Evolutionary conservation across 2,888 invertebrate genomes (phyloP).

Genomic region (Patella caerulea): DNA sequence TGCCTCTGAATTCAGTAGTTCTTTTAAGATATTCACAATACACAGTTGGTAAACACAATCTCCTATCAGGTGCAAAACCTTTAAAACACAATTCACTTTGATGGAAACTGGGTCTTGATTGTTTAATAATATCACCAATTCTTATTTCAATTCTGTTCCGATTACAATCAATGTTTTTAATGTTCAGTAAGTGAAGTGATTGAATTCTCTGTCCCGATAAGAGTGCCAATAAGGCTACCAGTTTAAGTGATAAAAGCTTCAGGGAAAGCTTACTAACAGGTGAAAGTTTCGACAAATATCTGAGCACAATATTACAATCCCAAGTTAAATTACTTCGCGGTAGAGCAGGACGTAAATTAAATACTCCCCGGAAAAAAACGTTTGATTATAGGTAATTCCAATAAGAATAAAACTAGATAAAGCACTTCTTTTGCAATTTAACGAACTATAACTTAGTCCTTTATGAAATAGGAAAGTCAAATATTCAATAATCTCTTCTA

Average conservation of each 20-base stretch:
- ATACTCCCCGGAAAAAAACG: neutral
- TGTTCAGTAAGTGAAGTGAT: neutral
- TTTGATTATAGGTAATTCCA: neutral
- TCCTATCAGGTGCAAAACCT: neutral
- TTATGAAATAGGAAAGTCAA: constrained; percentile 25
- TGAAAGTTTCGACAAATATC: neutral
- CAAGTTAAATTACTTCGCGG: neutral
- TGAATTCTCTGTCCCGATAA: neutral
- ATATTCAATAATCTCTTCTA: constrained; percentile 28
- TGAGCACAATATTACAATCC: neutral
- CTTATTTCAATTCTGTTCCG: neutral
- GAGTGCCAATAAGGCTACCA: neutral
- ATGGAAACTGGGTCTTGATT: neutral
- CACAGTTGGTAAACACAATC: too few relatives aligned
- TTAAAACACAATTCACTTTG: neutral
- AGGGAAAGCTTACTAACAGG: neutral
- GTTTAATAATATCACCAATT: neutral
- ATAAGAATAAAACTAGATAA: constrained; percentile 19
- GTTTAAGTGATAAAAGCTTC: neutral
- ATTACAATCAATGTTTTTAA: neutral
- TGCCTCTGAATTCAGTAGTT: too few relatives aligned
- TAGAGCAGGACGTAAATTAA: neutral
- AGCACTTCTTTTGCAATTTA: constrained; percentile 28
- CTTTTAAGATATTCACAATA: too few relatives aligned
- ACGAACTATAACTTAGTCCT: constrained; percentile 27